Base-by-base conservation (phyloP, 2,888 invertebrate genomes). In the Cyclophora punctaria region DNA sequence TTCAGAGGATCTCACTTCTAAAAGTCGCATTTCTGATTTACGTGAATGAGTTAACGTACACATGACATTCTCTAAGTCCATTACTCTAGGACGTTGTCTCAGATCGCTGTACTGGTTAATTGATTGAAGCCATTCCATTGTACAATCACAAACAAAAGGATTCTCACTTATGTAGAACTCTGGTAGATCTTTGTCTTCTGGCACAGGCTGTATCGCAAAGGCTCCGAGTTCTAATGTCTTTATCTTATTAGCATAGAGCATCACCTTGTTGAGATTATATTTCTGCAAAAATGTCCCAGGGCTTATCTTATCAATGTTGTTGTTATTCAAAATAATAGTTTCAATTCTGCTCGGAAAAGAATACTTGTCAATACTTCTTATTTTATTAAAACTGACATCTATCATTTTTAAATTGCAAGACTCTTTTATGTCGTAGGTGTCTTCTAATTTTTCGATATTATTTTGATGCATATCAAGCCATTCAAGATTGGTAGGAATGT, bases 391-490 rank as follows among this genome's bases (percentile, higher is more conserved):
- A 70, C 94, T 94, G 2, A 92, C 93, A 72, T 95, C 95, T 41
- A 95, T 86, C 92, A 93, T 93, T 86, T 93, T 93, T 55, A 94
- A 90, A 66, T 91, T 91, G 55, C 92, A 82, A 53, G 91, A 91
- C 66, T 91, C 90, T 63, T 91, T 90, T 50, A 93, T 89, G 52
- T 92, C 92, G 69, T 92, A 93, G 59, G 92, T 93, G 77, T 94
- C 94, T 61, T 93, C 93, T 44, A 95, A 85, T 66, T 93, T 92
- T 62, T 92, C 91, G 67, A 95, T 92, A 84, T 92, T 91, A 79
- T 95, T 95, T 71, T 93, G 91, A 73, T 94, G 94, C 90, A 95
- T 92, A 78, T 95, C 95, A 51, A 96, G 84, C 93, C 94, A 94
- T 74, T 94, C 93, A 45, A 95, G 88, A 67, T 92, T 93, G 2